These are phyloP conservation scores for Bryconaethiops microstoma DNA, from an alignment of 2,797 vertebrate genomes.

Conservation along the genomic window DNA sequence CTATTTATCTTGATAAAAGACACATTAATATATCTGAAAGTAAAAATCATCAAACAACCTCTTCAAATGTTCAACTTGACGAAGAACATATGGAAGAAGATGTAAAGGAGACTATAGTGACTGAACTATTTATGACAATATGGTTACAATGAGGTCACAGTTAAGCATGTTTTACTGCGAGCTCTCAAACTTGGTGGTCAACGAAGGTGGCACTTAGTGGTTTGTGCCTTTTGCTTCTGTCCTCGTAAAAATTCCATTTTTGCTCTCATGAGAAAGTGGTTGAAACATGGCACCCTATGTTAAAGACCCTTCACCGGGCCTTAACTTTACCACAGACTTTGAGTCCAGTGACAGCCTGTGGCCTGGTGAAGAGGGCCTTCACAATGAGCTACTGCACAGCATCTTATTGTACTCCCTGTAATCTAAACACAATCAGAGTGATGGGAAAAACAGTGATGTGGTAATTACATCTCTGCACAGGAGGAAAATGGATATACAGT, in stretches of 20 bases:
- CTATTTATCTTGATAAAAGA: neutral
- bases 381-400: neutral
- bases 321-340: slow-evolving; percentile 19
- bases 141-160: neutral
- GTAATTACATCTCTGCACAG: neutral
- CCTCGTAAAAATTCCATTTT: slow-evolving; percentile 29
- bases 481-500: neutral
- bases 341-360: neutral
- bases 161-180: slow-evolving; percentile 1
- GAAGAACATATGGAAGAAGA: neutral
- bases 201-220: neutral
- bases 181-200: neutral
- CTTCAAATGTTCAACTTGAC: neutral
- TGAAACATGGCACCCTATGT: slow-evolving; percentile 20
- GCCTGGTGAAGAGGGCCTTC: neutral
- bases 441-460: neutral
- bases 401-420: neutral
- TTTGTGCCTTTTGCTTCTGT: slow-evolving; percentile 9
- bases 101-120: neutral
- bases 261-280: neutral
- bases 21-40: neutral
- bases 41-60: slow-evolving; percentile 3
- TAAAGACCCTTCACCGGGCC: neutral
- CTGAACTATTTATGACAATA: slow-evolving; percentile 20
- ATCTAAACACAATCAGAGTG: neutral